Base-by-base conservation (phyloP, 1,140 invertebrate species). In the Procambarus virginalis region DNA sequence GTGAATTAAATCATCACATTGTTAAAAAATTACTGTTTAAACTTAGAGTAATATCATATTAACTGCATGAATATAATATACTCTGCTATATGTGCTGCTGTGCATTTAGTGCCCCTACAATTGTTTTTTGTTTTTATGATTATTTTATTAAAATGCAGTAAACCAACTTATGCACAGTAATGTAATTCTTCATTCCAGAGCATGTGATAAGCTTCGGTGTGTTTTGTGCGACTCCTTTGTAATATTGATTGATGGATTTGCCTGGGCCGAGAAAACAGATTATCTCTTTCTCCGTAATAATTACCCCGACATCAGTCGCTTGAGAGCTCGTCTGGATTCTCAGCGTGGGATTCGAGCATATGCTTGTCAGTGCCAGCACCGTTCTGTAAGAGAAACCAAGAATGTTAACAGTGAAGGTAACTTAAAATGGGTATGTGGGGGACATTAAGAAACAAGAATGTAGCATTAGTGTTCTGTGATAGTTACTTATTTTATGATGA, bases 241-340 rank as follows among this genome's bases (percentile, higher is more conserved):
- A 2, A 22, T 89, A 20, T 64, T 64, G 12, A n/a, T 84, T 55
- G 87, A 89, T 12, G 87, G 87, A 6, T 89, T 89, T 64, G n/a
- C 55, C 17, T 89, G 87, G 87, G 45, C 49, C 2, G 4, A 45
- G 3, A 45, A 76, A 46, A 89, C 80, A 2, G 73, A 89, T 60
- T 89, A 89, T 73, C 80, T 89, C 49, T 89, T 89, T 55, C 81
- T 89, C 17, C 80, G 87, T 22, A 84, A 82, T 60, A 82, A 89
- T 77, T 89, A 89, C 55, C 87, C 87, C 9, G 81, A 83, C 22
- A 6, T 84, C 20, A 22, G 46, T 70, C 80, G 87, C 5, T 55
- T 89, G 8, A n/a, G 87, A 22, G 68, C 87, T 46, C 87, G 55
- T 77, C 87, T 89, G 10, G 81, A 89, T 60, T 70, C 87, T n/a